Evolutionary conservation across 2,113 vertebrate species (phyloP), one percentile per base, ranked within the genome.

Genomic region (Menura novaehollandiae): DNA sequence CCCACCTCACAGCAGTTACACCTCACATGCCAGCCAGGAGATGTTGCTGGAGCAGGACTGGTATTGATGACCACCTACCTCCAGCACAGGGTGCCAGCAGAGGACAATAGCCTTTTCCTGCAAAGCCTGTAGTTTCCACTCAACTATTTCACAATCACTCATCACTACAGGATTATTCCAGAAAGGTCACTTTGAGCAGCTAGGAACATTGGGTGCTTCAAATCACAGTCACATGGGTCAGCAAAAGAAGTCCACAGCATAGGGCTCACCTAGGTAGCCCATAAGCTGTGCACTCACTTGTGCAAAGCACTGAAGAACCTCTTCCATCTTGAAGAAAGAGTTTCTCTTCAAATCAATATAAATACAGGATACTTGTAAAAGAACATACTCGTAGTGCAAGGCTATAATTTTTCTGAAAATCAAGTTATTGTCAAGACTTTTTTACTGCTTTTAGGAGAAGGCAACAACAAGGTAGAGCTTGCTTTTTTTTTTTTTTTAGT

Each of bases 241-340:
- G 21, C 33, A 53, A 44, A 35, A 37, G 47, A 55, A 28, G 32
- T 30, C 46, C 18, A 11, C 1, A 9, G 63, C 67, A 91, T 0
- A 56, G 62, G 15, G 28, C 19, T 85, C 71, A 85, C 41, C n/a
- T 9, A 66, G 46, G 56, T 8, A 74, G 73, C 30, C 52, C 55
- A 18, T 12, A 59, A 80, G 4, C n/a, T 12, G 7, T 7, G 15
- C 19, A 15, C 16, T 79, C 44, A 30, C 55, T 35, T 1, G 0
- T 19, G 47, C 35, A 75, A 88, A 93, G 52, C 44, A 41, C 6
- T 3, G 1, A 71, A 68, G 47, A 22, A 82, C 27, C 23, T n/a
- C 49, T 52, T 72, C 23, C 74, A 35, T 27, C 47, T 4, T 28
- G 11, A 69, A 66, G 51, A 41, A 60, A 47, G 27, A 71, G 33